A percentile compares a stretch with the other conserved stretches of the same genome.
Evolutionary conservation across 2,888 invertebrate genomes (phyloP).

Genomic region (Myopa tessellatipennis): DNA sequence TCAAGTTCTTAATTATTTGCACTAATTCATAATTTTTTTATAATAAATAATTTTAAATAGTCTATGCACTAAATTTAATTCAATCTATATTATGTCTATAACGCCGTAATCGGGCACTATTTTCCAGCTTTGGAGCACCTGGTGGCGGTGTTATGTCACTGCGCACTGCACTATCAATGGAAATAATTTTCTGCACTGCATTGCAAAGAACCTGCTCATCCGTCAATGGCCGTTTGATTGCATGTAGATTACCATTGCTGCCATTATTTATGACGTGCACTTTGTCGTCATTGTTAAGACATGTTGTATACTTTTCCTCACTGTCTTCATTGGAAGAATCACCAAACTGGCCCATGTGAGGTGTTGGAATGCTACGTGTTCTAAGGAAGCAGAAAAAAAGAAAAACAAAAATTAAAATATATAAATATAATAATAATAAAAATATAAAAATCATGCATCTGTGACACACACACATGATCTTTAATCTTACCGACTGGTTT

Average conservation of each 20-base stretch:
- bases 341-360: conserved; percentile 65
- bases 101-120: conserved; percentile 66
- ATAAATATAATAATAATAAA: too few relatives aligned
- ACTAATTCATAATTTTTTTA: not conserved
- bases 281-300: conserved; percentile 8
- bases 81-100: conserved; percentile 66
- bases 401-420: not conserved
- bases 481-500: conserved; percentile 64
- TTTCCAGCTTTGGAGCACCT: conserved; percentile 67
- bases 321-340: conserved; percentile 61
- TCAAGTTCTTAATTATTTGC: not conserved
- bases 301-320: conserved; percentile 52
- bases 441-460: too few relatives aligned
- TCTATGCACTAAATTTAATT: conserved; percentile 35
- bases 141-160: conserved; percentile 66
- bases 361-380: conserved; percentile 69
- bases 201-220: conserved; percentile 49
- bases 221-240: not conserved
- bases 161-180: conserved; percentile 52
- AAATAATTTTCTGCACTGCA: conserved; percentile 52
- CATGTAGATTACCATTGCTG: conserved; percentile 1
- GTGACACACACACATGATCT: too few relatives aligned
- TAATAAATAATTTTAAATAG: conserved; percentile 8
- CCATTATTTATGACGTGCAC: not conserved
- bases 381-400: conserved; percentile 28